Conservation (phyloP, 2,113 vertebrate genomes). For the Perca schrenkii region DNA sequence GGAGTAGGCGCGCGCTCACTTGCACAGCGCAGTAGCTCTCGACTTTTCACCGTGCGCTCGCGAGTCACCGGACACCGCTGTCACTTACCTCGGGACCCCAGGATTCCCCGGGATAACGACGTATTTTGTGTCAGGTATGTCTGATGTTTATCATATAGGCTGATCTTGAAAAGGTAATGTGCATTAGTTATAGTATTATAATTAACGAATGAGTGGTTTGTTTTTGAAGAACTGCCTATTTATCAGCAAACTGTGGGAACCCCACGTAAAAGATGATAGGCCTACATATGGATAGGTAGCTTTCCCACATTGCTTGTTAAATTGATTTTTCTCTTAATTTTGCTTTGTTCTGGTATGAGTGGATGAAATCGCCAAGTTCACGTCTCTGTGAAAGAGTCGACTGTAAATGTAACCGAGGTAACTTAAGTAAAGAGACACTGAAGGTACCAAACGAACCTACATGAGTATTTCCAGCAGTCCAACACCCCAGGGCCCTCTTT, state of each 20-base stretch:
- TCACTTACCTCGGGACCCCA: background rate
- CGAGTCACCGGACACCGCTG: slow-evolving; percentile 15
- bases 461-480: background rate
- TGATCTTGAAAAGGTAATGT: background rate
- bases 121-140: slow-evolving; percentile 46
- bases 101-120: slow-evolving; percentile 15
- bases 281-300: background rate
- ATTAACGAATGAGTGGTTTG: background rate
- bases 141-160: background rate
- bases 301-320: background rate
- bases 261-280: background rate
- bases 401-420: background rate
- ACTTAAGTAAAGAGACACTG: background rate
- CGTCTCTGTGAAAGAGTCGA: background rate
- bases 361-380: background rate
- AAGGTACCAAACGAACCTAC: background rate
- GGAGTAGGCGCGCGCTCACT: slow-evolving; percentile 54
- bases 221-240: background rate
- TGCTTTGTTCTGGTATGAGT: background rate
- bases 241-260: background rate
- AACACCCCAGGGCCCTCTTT: background rate
- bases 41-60: slow-evolving; percentile 18
- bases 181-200: background rate
- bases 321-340: background rate
- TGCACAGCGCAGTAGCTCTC: slow-evolving; percentile 32